Percentiles rank a stretch among this genome's conserved stretches.
These are phyloP conservation scores for Eristalinus sepulchralis DNA, from an alignment of 2,888 invertebrate genomes.

Conservation along the genomic window DNA sequence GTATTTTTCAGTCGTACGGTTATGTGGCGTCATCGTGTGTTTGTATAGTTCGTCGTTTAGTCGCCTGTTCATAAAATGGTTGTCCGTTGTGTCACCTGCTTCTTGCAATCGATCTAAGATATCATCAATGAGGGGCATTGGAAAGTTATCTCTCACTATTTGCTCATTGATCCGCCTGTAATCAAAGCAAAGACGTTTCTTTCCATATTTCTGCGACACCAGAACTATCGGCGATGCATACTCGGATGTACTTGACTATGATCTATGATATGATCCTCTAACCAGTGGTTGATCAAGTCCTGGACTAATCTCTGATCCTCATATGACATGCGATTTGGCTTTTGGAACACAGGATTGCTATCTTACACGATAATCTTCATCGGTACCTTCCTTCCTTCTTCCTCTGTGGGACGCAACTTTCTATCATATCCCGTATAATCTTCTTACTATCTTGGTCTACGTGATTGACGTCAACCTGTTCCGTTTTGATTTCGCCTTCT, in stretches of 20 bases:
- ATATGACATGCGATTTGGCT: slow-evolving; percentile 14
- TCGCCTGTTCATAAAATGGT: no score
- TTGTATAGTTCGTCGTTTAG: no score
- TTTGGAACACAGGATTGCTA: slow-evolving; percentile 1
- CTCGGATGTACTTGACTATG: neutral
- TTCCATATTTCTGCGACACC: neutral
- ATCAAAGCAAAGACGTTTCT: neutral
- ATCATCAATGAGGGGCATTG: neutral
- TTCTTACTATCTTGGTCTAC: neutral
- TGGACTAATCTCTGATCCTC: neutral
- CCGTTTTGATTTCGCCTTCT: slow-evolving; percentile 2
- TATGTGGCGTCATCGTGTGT: no score
- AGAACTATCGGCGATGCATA: neutral
- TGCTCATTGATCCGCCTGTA: neutral
- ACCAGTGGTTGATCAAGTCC: slow-evolving; percentile 6
- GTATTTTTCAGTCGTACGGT: no score
- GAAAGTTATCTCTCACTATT: neutral
- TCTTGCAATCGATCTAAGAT: neutral
- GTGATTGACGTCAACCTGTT: neutral
- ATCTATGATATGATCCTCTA: slow-evolving; percentile 29
- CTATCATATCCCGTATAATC: neutral
- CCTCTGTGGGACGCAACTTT: neutral
- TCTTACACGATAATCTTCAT: slow-evolving; percentile 10
- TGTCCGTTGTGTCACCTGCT: no score
- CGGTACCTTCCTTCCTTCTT: neutral